Conservation (phyloP, 2,113 vertebrate species). For the Monarcha castaneiventris region DNA sequence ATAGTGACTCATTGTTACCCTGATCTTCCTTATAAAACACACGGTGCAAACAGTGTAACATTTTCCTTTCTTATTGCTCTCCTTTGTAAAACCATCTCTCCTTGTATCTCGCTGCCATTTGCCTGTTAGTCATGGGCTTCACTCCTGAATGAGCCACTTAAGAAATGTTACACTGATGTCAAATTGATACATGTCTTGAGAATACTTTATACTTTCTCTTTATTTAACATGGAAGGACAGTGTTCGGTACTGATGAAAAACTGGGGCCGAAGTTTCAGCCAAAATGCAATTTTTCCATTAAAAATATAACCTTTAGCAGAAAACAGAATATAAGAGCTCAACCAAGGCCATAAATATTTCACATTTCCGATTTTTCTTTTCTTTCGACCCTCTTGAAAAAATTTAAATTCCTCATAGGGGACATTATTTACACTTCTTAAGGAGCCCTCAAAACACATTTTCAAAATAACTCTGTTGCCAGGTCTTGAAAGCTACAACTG, state of each 20-base stretch:
- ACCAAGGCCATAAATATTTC: background rate
- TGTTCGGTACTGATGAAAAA: background rate
- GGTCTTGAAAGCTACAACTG: background rate
- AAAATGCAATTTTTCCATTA: background rate
- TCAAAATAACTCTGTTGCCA: background rate
- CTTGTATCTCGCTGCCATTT: conserved; percentile 56
- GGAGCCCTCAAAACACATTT: background rate
- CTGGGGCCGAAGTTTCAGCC: background rate
- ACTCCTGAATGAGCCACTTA: conserved; percentile 53
- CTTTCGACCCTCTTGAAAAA: background rate
- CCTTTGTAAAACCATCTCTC: conserved; percentile 59
- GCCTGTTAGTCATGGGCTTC: conserved; percentile 60
- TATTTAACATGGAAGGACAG: conserved; percentile 3
- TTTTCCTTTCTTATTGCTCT: conserved; percentile 42
- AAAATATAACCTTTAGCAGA: background rate
- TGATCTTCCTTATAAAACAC: conserved; percentile 38
- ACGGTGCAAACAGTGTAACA: conserved; percentile 27
- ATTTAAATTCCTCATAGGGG: background rate
- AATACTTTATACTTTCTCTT: conserved; percentile 46
- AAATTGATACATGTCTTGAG: conserved; percentile 58
- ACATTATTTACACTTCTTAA: background rate
- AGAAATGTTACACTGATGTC: conserved; percentile 54
- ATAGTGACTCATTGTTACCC: conserved; percentile 31
- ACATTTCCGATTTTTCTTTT: background rate
- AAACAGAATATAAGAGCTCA: background rate